These are phyloP conservation scores for Oopsacas minuta DNA, from an alignment of 37 sponge, comb jelly and placozoan genomes.

Conservation along the genomic window DNA sequence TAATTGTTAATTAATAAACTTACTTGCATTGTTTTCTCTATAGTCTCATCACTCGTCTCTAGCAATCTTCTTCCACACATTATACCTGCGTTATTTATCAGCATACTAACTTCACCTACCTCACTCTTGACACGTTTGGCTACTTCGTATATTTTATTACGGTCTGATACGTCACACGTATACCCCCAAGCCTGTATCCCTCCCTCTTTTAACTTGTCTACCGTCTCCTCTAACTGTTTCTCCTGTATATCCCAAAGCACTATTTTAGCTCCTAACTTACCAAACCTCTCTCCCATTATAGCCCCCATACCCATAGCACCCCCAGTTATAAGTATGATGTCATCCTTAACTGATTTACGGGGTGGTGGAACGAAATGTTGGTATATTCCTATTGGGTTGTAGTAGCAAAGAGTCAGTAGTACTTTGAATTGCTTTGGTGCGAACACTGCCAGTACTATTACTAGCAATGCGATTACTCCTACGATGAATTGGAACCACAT, in stretches of 20 bases:
- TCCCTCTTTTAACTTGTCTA: background rate
- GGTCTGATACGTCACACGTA: background rate
- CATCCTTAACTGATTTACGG: slow-evolving; percentile 33
- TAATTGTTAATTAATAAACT: background rate
- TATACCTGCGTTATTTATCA: background rate
- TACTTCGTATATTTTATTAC: background rate
- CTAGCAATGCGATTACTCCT: background rate
- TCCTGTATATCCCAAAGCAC: background rate
- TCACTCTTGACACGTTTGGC: background rate
- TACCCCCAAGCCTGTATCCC: background rate
- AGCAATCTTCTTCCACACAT: background rate
- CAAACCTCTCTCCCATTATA: slow-evolving; percentile 30
- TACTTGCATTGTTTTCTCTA: slow-evolving; percentile 13
- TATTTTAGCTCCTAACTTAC: background rate
- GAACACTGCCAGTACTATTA: background rate
- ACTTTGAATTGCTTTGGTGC: slow-evolving; percentile 23
- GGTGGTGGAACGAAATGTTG: background rate
- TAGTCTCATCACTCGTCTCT: background rate
- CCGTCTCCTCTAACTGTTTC: background rate
- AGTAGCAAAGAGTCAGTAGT: slow-evolving; percentile 1
- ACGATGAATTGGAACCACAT: background rate
- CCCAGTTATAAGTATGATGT: slow-evolving; percentile 71
- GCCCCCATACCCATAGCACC: slow-evolving; percentile 65
- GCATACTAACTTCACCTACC: background rate
- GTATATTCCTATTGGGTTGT: background rate